Evolutionary conservation across 2,113 vertebrate genomes (phyloP).

Genomic region (Myotis davidii): DNA sequence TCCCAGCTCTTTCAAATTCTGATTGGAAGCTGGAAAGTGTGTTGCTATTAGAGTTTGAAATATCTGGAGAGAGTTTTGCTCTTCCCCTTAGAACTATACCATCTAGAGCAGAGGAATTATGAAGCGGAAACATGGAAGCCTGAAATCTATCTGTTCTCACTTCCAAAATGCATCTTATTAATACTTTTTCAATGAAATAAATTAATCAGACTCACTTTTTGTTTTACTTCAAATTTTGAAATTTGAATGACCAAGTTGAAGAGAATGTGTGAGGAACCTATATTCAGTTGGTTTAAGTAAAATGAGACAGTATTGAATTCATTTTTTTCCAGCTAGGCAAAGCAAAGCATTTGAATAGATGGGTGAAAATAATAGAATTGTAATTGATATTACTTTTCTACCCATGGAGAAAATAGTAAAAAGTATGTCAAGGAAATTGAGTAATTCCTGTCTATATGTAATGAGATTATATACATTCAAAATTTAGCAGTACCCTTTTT

Average conservation of each 20-base stretch:
- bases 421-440: background rate
- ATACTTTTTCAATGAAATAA: background rate
- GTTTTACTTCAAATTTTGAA: background rate
- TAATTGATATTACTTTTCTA: background rate
- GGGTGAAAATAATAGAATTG: background rate
- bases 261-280: background rate
- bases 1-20: background rate
- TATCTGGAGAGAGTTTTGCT: background rate
- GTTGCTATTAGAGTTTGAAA: background rate
- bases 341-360: background rate
- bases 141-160: background rate
- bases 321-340: background rate
- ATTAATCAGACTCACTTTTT: background rate
- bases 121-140: background rate
- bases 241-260: background rate
- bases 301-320: background rate
- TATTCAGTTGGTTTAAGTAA: background rate
- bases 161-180: background rate
- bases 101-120: background rate
- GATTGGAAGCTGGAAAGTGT: background rate
- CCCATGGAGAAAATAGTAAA: background rate
- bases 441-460: background rate
- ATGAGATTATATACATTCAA: background rate
- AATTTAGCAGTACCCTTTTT: background rate
- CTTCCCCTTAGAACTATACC: background rate